Base-by-base conservation (phyloP, 2,797 vertebrate species). In the Esox masquinongy region DNA sequence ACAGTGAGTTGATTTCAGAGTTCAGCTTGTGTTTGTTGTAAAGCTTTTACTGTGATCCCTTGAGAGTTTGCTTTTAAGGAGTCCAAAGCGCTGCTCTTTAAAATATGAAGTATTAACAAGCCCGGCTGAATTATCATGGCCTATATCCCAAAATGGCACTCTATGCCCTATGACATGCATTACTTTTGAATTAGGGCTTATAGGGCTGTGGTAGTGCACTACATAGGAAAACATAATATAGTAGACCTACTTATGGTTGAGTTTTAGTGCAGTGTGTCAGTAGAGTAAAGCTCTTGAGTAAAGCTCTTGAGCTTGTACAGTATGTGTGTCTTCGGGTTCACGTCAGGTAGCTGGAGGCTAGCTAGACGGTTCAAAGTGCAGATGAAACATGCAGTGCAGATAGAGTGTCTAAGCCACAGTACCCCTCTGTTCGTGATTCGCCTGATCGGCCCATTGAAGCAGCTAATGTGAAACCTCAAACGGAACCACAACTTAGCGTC, bases 41-140 rank as follows among this genome's bases (percentile, higher is more conserved):
- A 87, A 73, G 88, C 89, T 89, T 89, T 90, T 87, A 87, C 76
- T 81, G 77, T 75, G 77, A 69, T 86, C 82, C 73, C 80, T 67
- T 53, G 76, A 88, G 85, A 73, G 80, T 79, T 81, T 84, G 83
- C 84, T 84, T 91, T 89, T 82, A 79, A 82, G 80, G 80, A 83
- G 84, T 84, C 89, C 82, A 88, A 73, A 4, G 70, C 76, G 49
- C 53, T 80, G 75, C 67, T 76, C 81, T 83, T 83, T 84, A 68
- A 85, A 85, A 70, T 76, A 80, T 80, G 67, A 81, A 47, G 51
- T 17, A 69, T 59, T 69, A 76, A 74, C 69, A 77, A 82, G 71
- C 69, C 80, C 1, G 81, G 83, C 84, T 77, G 78, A 79, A 79
- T 79, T 79, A 76, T 85, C 86, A 88, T 86, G 84, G 53, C 7